Conservation (phyloP, 2,797 vertebrate genomes). For the Aulostomus chinensis region DNA sequence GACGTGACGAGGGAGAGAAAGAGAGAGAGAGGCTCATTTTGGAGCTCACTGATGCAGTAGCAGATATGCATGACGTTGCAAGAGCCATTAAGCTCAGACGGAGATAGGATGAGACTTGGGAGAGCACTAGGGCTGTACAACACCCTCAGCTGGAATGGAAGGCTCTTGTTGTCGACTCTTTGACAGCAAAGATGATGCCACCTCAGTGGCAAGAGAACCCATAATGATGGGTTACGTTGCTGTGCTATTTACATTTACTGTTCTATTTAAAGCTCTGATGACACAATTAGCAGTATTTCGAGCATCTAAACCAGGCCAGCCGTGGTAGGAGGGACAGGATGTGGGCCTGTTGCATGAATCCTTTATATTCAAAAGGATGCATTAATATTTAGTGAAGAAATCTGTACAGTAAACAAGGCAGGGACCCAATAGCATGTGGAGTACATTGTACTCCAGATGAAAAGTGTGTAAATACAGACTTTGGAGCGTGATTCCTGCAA, state of each 20-base stretch:
- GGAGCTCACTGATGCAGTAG: conserved; percentile 41
- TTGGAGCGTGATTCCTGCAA: no score
- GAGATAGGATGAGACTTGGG: conserved; percentile 28
- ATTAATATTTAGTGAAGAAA: no score
- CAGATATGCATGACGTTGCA: conserved; percentile 35
- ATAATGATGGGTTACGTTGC: background rate
- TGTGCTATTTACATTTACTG: conserved; percentile 1
- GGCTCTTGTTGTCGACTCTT: conserved; percentile 1
- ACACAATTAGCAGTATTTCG: background rate
- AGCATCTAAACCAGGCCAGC: no score
- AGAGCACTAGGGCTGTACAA: conserved; percentile 13
- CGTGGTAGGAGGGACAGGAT: background rate
- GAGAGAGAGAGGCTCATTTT: conserved; percentile 27
- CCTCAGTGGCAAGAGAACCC: background rate
- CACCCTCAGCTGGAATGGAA: conserved; percentile 24
- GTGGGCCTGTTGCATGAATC: background rate
- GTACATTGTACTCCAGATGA: no score
- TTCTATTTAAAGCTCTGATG: background rate
- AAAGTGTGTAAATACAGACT: no score
- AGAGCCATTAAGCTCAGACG: conserved; percentile 32
- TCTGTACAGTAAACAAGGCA: no score
- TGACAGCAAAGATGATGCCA: background rate
- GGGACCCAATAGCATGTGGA: no score
- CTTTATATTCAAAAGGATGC: no score
- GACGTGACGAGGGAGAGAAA: conserved; percentile 11